Evolutionary conservation across 1,140 invertebrate species (phyloP).

Genomic region (Ceratina australensis): DNA sequence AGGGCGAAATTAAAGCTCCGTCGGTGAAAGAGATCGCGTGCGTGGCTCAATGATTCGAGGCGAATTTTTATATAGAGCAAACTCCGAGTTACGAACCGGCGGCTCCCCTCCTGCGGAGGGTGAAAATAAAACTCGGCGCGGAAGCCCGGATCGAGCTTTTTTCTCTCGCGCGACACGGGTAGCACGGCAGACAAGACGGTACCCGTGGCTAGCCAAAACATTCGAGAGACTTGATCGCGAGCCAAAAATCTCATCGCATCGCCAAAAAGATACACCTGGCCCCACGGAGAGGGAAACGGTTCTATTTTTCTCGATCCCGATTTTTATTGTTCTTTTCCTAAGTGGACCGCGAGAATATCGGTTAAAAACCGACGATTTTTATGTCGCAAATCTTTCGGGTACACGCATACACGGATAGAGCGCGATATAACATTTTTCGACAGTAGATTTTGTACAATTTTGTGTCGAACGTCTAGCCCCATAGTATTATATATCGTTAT

Average conservation of each 20-base stretch:
- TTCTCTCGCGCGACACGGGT: constrained; percentile 49
- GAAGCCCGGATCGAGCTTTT: constrained; percentile 36
- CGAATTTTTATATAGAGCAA: background rate
- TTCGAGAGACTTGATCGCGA: constrained; percentile 66
- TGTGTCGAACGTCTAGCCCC: no score
- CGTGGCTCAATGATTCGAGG: background rate
- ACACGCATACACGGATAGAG: no score
- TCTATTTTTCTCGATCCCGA: constrained; percentile 35
- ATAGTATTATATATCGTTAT: no score
- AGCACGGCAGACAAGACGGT: constrained; percentile 67
- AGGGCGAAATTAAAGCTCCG: constrained; percentile 5
- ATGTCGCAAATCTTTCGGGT: no score
- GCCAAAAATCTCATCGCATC: constrained; percentile 70
- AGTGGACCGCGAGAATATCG: no score
- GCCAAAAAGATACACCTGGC: constrained; percentile 72
- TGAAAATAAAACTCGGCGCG: constrained; percentile 53
- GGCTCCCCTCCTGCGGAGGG: constrained; percentile 4
- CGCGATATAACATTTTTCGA: no score
- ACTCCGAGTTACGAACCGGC: no score
- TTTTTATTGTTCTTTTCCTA: background rate
- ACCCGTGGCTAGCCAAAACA: constrained; percentile 71
- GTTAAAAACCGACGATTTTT: no score
- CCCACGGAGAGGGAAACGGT: constrained; percentile 24
- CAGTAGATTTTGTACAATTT: no score
- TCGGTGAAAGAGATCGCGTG: background rate